A percentile compares a stretch with the other conserved stretches of the same genome.
Conservation (phyloP, 2,888 invertebrate species). For the Nemotelus pantherinus region DNA sequence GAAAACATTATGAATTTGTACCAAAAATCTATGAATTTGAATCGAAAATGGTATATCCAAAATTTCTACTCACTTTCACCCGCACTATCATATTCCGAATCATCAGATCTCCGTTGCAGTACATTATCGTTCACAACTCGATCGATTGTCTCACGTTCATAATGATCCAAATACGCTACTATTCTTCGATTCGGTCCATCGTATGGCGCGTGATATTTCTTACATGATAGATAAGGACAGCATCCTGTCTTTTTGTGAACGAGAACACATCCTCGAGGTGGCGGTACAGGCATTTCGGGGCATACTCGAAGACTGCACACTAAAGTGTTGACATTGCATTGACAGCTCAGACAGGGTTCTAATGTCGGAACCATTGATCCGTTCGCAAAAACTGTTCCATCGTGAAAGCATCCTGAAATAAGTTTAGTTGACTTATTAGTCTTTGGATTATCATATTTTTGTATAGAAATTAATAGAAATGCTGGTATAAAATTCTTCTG, state of each 20-base stretch:
- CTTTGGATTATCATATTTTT: too few relatives aligned
- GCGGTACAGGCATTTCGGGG: slow-evolving; percentile 77
- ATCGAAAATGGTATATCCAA: background rate
- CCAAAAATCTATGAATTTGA: too few relatives aligned
- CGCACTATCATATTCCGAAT: slow-evolving; percentile 60
- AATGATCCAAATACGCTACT: slow-evolving; percentile 62
- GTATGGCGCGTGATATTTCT: slow-evolving; percentile 67
- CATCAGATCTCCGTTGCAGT: slow-evolving; percentile 61
- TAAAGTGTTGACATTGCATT: slow-evolving; percentile 76
- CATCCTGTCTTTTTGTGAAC: slow-evolving; percentile 75
- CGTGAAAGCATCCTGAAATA: slow-evolving; percentile 75
- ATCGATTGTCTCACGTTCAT: slow-evolving; percentile 62
- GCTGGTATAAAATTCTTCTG: too few relatives aligned
- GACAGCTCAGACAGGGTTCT: slow-evolving; percentile 82
- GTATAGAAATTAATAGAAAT: too few relatives aligned
- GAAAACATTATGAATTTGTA: too few relatives aligned
- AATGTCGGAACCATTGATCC: slow-evolving; percentile 74
- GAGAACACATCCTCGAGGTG: slow-evolving; percentile 77
- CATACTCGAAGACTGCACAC: slow-evolving; percentile 82
- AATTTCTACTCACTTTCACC: slow-evolving; percentile 53
- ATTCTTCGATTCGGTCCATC: slow-evolving; percentile 61
- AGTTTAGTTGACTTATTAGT: background rate
- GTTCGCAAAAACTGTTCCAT: slow-evolving; percentile 74
- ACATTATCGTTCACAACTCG: slow-evolving; percentile 62
- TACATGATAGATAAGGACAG: slow-evolving; percentile 82